Evolutionary conservation across 2,113 vertebrate genomes (phyloP), one percentile per base, ranked within the genome.

Genomic region (Cololabis saira): DNA sequence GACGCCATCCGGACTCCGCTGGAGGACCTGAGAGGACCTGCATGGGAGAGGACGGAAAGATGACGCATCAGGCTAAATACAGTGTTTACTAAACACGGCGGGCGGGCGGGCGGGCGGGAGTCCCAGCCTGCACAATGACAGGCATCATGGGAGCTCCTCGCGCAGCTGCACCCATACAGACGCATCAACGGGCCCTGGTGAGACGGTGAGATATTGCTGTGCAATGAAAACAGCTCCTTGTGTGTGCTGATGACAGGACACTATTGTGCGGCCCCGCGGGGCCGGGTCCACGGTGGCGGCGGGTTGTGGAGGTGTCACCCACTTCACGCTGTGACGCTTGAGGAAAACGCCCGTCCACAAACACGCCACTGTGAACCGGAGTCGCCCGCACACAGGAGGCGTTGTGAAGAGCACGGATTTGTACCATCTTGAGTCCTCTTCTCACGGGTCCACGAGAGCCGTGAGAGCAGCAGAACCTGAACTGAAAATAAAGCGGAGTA

Each of bases 1-100:
- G 94, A 74, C 70, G 96, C 95, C 96, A 97, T 96, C 49, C 5
- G 17, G 43, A 56, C 61, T 67, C 59, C 1, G 60, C 11, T 27
- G 42, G 33, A 63, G 30, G 58, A 71, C 19, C 19, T n/a, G n/a
- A n/a, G 41, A 37, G 53, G 56, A 7, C 30, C 57, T 52, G 70
- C 48, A 66, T 64, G 63, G 54, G 62, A 81, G 40, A 54, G 43
- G 53, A 67, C 17, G 48, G 52, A 65, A 61, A 79, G 81, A 45
- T 37, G 61, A 78, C 72, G 72, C 63, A 58, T 72, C 72, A 63
- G 75, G 80, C 64, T 18, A 71, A 51, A 60, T 21, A 24, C 44
- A 21, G 18, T 90, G 85, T 89, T 89, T 89, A 91, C 86, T 82
- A 69, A 90, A 90, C 86, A 90, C 6, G 12, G 45, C 45, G 61